phyloP scores from a whole-genome alignment of 1,140 invertebrate species.

The Littorina saxatilis region DNA sequence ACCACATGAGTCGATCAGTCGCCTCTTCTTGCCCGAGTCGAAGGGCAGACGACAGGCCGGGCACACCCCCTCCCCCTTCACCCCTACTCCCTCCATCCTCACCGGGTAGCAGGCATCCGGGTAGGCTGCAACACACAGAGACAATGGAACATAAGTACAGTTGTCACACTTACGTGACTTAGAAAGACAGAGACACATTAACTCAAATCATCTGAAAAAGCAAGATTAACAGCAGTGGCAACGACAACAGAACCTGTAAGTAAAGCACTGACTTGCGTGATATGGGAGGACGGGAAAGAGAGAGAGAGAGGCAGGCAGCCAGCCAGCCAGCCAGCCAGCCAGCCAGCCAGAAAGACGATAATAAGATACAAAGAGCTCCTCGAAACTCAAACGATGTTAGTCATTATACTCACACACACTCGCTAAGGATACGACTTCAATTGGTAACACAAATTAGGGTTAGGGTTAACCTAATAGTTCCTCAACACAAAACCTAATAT shows the following conservation, averaged over 20 bases:
- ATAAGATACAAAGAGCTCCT: too few relatives aligned
- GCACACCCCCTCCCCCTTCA: conserved; percentile 58
- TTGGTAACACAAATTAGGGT: too few relatives aligned
- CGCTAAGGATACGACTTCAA: too few relatives aligned
- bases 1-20: conserved; percentile 94
- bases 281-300: background rate
- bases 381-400: too few relatives aligned
- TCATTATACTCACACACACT: too few relatives aligned
- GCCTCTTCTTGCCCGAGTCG: conserved; percentile 95
- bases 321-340: background rate
- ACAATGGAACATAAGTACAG: background rate
- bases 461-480: too few relatives aligned
- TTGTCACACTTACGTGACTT: too few relatives aligned
- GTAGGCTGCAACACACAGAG: conserved; percentile 22
- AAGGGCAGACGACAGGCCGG: conserved; percentile 86
- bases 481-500: too few relatives aligned
- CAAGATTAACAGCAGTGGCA: background rate
- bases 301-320: background rate
- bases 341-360: background rate
- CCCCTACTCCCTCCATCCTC: conserved; percentile 16
- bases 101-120: conserved; percentile 24
- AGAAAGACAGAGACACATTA: background rate
- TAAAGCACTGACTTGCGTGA: background rate
- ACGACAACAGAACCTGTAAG: background rate
- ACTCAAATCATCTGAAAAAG: too few relatives aligned